Evolutionary conservation across 2,888 invertebrate species (phyloP), one percentile per base, ranked within the genome.

Genomic region (Ectemnius cavifrons): DNA sequence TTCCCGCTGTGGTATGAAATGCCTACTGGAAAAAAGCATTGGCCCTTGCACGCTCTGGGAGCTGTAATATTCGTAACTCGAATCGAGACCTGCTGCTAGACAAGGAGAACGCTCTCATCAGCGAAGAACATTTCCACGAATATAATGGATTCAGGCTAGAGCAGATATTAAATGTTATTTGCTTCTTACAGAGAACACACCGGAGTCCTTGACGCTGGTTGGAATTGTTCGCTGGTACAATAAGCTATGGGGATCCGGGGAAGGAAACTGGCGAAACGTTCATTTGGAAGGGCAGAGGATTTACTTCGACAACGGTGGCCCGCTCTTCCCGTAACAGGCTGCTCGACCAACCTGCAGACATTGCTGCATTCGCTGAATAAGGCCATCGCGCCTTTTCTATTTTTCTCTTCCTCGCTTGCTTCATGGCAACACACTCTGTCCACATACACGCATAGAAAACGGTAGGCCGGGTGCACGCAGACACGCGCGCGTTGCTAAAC

Each of bases 261-360:
- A 52, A 73, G 63, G 71, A 70, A 71, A 72, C 71, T 67, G 63
- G 71, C 49, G 56, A 65, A 67, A 67, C 62, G 63, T 75, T 67
- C 72, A 67, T 77, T 77, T 69, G 70, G 71, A 75, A 70, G 37
- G 70, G 69, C 70, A 67, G 73, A 61, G 56, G 77, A 75, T 83
- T 78, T 82, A 77, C 76, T 75, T 75, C 75, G 76, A 79, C 63
- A 79, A 80, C 73, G 76, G 68, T 77, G 73, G 63, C 77, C 79
- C 79, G 80, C 75, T 83, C 79, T 77, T 69, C 37, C 37, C 37
- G 78, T 75, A 82, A 82, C 78, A 79, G 78, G 66, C 67, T 61
- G 67, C 59, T 57, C 75, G 56, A 73, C 66, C 73, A 72, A 73
- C 58, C 58, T 57, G 8, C 18, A 64, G 58, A 37, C 37, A 37